Base-by-base conservation (phyloP, 1,140 invertebrate species). In the Drosophila setifemur region DNA sequence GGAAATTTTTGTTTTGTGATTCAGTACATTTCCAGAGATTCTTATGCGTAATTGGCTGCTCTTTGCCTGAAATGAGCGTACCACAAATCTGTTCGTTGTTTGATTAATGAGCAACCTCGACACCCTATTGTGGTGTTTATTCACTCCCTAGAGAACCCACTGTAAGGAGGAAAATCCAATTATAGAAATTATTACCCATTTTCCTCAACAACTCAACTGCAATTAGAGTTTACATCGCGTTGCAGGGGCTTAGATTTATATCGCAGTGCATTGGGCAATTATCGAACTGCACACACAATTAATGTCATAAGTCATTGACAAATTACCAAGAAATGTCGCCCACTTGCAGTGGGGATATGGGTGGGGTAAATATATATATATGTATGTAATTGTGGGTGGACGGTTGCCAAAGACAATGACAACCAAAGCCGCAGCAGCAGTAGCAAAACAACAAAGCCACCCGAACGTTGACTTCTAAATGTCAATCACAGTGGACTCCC, bases 401-500 rank as follows among this genome's bases (percentile, higher is more conserved):
- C 25, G 57, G 48, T n/a, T 29, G 58, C 42, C 57, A 52, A 69
- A 81, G 71, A 81, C 76, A 81, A 82, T 68, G 77, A 48, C 68
- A 39, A 26, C 40, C 26, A 25, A 14, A 43, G 23, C 60, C 29
- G n/a, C 44, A 40, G 28, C 58, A 54, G 53, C 37, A 52, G 43
- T 53, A 37, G 48, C 11, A 39, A 12, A 21, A 33, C 54, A 52
- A 50, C 57, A 44, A 52, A 44, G 53, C 74, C 49, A 69, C 35
- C 45, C 77, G 77, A 82, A 58, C 77, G 61, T 82, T 82, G 77
- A 82, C 77, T 82, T 82, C 72, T 82, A 82, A 82, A 82, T 82
- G 77, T 82, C 77, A 82, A 82, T 82, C 77, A 82, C 60, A 58
- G 77, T 60, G 19, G 48, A 35, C 45, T 54, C 67, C 45, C 21